A percentile compares a stretch with the other conserved stretches of the same genome.
phyloP scores from a whole-genome alignment of 2,113 vertebrate genomes.

The Cyanoderma ruficeps region DNA sequence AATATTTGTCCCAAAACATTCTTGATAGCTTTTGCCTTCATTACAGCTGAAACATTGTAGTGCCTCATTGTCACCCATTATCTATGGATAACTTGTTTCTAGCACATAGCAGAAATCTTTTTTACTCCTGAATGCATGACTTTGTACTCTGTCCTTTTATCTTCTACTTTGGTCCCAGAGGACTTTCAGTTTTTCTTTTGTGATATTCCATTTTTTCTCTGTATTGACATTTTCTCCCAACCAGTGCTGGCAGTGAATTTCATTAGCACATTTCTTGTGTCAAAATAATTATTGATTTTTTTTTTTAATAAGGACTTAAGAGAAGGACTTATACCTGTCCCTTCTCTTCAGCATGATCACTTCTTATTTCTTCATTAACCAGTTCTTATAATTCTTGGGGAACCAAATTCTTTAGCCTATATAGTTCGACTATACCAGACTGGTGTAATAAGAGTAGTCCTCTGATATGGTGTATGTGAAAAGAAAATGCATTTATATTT shows the following conservation, averaged over 20 bases:
- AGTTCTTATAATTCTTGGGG: background rate
- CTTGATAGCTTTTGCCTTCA: background rate
- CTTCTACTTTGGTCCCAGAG: background rate
- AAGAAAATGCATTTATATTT: background rate
- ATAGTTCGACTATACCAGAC: background rate
- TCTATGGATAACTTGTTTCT: background rate
- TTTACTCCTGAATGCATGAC: background rate
- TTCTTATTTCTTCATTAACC: background rate
- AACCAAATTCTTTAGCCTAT: background rate
- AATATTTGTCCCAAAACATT: background rate
- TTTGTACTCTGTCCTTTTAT: conserved; percentile 34
- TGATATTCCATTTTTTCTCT: background rate
- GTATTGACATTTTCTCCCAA: background rate
- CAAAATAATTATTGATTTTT: background rate
- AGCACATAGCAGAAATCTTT: background rate
- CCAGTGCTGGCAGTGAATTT: background rate
- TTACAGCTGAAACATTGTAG: background rate
- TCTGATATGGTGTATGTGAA: background rate
- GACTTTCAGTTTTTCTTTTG: background rate
- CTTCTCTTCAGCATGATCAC: background rate
- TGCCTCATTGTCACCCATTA: background rate
- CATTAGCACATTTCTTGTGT: background rate
- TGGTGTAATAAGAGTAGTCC: background rate
- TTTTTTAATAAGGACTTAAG: background rate
- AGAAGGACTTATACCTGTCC: background rate